A percentile compares a stretch with the other conserved stretches of the same genome.
Conservation (phyloP, 1,140 invertebrate genomes). For the Aporrectodea caliginosa region DNA sequence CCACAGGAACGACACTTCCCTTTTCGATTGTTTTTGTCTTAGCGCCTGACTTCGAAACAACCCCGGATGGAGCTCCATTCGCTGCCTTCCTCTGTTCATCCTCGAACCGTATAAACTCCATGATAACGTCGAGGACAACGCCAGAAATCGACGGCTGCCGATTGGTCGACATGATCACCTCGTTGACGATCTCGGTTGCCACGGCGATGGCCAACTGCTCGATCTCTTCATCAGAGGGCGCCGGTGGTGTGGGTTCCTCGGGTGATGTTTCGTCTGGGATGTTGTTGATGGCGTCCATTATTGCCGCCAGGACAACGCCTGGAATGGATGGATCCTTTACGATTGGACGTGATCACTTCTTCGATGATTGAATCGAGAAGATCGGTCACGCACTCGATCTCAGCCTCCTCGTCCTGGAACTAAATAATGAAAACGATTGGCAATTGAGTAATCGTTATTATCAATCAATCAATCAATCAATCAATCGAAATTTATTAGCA, state of each 20-base stretch:
- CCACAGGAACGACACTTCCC: background rate
- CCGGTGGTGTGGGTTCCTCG: background rate
- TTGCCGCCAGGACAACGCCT: constrained; percentile 6
- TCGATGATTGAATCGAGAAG: background rate
- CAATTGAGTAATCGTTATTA: no score
- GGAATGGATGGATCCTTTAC: constrained; percentile 10
- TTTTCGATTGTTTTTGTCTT: background rate
- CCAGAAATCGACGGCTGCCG: constrained; percentile 11
- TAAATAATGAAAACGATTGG: no score
- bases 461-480: no score
- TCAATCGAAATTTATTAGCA: no score
- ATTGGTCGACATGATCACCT: constrained; percentile 20
- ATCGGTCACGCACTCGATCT: background rate
- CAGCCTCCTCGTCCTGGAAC: background rate
- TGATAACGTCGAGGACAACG: constrained; percentile 21
- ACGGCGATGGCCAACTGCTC: background rate
- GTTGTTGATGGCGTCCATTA: constrained; percentile 18
- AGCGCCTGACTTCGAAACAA: background rate
- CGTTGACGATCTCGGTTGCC: background rate
- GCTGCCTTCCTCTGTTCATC: background rate
- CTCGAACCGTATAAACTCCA: background rate
- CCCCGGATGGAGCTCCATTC: background rate
- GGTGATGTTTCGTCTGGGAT: background rate
- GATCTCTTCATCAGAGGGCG: background rate
- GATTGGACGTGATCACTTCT: constrained; percentile 7